Percentiles rank a stretch among this genome's conserved stretches.
phyloP scores from a whole-genome alignment of 2,113 vertebrate genomes.

The Merops nubicus region DNA sequence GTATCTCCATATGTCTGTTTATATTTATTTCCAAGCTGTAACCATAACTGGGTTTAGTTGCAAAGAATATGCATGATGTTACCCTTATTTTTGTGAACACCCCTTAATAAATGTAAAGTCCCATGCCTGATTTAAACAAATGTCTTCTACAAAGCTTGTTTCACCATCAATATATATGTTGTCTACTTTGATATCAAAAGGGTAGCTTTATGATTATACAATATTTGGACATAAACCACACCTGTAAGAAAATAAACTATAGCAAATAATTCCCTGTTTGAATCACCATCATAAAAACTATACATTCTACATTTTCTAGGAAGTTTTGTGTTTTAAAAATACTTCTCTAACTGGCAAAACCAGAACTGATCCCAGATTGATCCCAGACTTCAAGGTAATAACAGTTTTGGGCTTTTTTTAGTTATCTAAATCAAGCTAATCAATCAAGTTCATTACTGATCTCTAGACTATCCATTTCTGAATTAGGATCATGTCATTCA shows the following conservation, averaged over 20 bases:
- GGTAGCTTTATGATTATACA: neutral
- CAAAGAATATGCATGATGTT: slow-evolving; percentile 74
- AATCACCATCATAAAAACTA: neutral
- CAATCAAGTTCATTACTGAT: neutral
- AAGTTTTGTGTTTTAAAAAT: neutral
- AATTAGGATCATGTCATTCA: neutral
- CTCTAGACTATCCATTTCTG: neutral
- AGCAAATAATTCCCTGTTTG: neutral
- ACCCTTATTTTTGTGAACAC: slow-evolving; percentile 68
- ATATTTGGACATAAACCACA: neutral
- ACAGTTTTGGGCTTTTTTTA: neutral
- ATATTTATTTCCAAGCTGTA: slow-evolving; percentile 57
- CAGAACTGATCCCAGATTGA: neutral
- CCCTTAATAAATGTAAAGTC: slow-evolving; percentile 74
- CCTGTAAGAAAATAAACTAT: slow-evolving; percentile 28
- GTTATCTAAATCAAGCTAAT: neutral
- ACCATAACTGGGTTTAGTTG: slow-evolving; percentile 49
- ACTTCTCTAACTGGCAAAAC: neutral
- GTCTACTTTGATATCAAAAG: neutral
- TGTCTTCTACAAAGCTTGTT: slow-evolving; percentile 62
- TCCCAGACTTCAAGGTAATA: neutral
- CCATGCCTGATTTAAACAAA: slow-evolving; percentile 67
- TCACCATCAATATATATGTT: slow-evolving; percentile 7
- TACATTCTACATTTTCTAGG: neutral
- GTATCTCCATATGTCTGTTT: slow-evolving; percentile 51